Evolutionary conservation across 1,140 invertebrate genomes (phyloP), one percentile per base, ranked within the genome.

Genomic region (Gonioctena quinquepunctata): DNA sequence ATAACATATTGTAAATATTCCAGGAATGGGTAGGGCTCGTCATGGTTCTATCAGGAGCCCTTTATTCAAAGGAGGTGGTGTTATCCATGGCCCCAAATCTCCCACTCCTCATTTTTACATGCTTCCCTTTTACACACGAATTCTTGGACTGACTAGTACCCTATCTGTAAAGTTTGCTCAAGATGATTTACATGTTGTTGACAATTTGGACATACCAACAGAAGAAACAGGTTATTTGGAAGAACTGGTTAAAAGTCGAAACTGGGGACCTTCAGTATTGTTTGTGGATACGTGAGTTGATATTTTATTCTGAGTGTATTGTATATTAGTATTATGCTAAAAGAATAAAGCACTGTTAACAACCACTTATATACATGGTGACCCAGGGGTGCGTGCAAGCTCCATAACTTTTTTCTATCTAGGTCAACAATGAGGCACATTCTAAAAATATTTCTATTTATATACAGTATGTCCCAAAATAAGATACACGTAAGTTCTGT

Each of bases 211-310:
- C 70, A 87, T 99, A 73, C 94, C 96, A 6, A 89, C 90, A n/a
- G 88, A 92, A 52, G 92, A 98, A 77, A 86, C 91, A 3, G 84
- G 89, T 77, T 98, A 90, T 80, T 83, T 99, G 1, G 83, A 90
- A 75, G 90, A 96, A 74, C 83, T 99, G 21, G 89, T 94, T 18
- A 90, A 94, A 73, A 85, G 89, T 61, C 89, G 97, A 77, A 90
- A 92, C 79, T 99, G 97, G 97, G 97, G 97, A 33, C 91, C 95
- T 28, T 97, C 96, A n/a, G 94, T 97, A 25, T 85, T 99, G 0
- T 92, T 99, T 86, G 88, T 99, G 56, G 95, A 99, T 85, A 90
- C 90, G 92, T 94, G 89, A 88, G 67, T 76, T 18, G 2, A 23
- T 42, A 6, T n/a, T 7, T 42, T 42, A 42, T n/a, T n/a, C n/a